Percentiles rank a stretch among this genome's conserved stretches.
phyloP scores from a whole-genome alignment of 1,140 invertebrate species.

The Drosophila sproati region DNA sequence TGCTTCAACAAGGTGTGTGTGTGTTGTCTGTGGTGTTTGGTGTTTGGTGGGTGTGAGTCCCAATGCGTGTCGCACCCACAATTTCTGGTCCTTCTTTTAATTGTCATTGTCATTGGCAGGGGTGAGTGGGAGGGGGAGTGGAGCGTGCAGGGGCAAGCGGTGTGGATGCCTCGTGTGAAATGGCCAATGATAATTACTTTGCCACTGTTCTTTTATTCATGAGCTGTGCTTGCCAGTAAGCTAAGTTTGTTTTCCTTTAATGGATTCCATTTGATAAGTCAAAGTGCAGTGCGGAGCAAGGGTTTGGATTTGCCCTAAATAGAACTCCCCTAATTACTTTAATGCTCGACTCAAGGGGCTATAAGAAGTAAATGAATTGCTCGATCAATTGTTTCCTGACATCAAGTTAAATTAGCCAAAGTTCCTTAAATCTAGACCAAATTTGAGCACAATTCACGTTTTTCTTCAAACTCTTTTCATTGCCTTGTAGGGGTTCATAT shows the following conservation, averaged over 20 bases:
- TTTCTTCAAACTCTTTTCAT: too few species aligned
- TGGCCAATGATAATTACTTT: slow-evolving; percentile 76
- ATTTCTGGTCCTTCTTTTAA: slow-evolving; percentile 44
- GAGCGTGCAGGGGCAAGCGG: not conserved
- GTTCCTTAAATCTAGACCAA: too few species aligned
- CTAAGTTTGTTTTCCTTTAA: slow-evolving; percentile 73
- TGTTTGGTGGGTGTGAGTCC: not conserved
- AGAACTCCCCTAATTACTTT: slow-evolving; percentile 30
- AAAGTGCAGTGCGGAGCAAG: slow-evolving; percentile 21
- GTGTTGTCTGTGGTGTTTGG: not conserved
- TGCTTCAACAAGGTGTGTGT: slow-evolving; percentile 63
- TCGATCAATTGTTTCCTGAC: not conserved
- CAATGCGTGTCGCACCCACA: slow-evolving; percentile 43
- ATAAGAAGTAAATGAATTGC: not conserved
- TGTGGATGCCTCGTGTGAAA: slow-evolving; percentile 51
- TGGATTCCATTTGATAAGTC: slow-evolving; percentile 64
- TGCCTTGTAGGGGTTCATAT: too few species aligned
- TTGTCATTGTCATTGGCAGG: slow-evolving; percentile 49
- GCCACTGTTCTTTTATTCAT: slow-evolving; percentile 69
- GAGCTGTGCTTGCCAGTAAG: slow-evolving; percentile 42
- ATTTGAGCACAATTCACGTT: too few species aligned
- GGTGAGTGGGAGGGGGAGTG: not conserved
- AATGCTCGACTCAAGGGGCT: slow-evolving; percentile 5
- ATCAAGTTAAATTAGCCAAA: not conserved
- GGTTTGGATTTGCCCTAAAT: not conserved